Percentiles rank a stretch among this genome's conserved stretches.
phyloP scores from a whole-genome alignment of 2,797 vertebrate species.

The Arnoldichthys spilopterus region DNA sequence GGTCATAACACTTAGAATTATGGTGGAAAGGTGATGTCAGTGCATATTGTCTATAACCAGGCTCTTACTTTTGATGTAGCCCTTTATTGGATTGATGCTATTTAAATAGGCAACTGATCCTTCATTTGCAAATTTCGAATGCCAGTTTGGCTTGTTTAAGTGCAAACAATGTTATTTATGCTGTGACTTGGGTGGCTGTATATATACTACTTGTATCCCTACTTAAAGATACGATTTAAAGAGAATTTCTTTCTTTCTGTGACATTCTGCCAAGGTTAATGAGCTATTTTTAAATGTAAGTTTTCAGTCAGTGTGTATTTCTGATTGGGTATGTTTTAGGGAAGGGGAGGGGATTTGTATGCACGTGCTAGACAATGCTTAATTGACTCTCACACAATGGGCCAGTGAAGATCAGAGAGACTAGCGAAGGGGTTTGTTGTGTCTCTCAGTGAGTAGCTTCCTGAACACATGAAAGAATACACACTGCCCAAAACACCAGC shows the following conservation, averaged over 20 bases:
- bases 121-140: no score
- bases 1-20: no score
- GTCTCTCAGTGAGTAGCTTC: slow-evolving; percentile 78
- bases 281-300: background rate
- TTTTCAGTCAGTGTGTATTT: slow-evolving; percentile 42
- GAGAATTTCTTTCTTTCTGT: background rate
- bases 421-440: slow-evolving; percentile 79
- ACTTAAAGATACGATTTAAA: no score
- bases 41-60: no score
- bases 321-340: slow-evolving; percentile 1
- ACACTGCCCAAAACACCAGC: slow-evolving; percentile 70
- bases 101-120: no score
- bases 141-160: no score
- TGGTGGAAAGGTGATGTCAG: no score
- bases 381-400: slow-evolving; percentile 84
- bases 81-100: no score
- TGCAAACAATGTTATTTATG: background rate
- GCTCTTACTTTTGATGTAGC: no score
- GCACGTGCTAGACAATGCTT: slow-evolving; percentile 72
- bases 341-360: slow-evolving; percentile 48
- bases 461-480: slow-evolving; percentile 79
- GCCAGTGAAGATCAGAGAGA: slow-evolving; percentile 73
- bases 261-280: background rate
- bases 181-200: no score
- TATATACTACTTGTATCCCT: no score